Evolutionary conservation across 2,888 invertebrate genomes (phyloP).

Genomic region (Eledona agricola): DNA sequence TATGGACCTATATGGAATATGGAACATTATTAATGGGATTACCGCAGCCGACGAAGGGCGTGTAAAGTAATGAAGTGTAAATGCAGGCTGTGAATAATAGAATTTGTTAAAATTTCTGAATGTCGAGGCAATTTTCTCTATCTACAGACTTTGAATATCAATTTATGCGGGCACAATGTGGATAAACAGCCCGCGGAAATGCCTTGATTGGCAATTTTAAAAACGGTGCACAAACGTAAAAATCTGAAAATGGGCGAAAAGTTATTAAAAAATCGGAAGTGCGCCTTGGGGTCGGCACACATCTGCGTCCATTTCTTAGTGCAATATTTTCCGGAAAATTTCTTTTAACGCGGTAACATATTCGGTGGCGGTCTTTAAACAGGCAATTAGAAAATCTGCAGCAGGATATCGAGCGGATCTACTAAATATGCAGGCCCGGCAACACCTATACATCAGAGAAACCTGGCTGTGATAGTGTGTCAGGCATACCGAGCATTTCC

Average conservation of each 20-base stretch:
- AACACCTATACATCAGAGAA: constrained; percentile 59
- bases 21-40: constrained; percentile 11
- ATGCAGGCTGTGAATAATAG: constrained; percentile 13
- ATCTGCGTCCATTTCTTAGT: too few relatives aligned
- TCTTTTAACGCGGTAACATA: too few relatives aligned
- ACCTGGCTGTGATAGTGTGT: constrained; percentile 51
- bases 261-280: background rate
- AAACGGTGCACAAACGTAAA: background rate
- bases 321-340: too few relatives aligned
- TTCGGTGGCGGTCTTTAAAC: constrained; percentile 37
- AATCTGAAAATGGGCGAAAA: background rate
- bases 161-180: constrained; percentile 8
- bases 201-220: constrained; percentile 8
- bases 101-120: constrained; percentile 13
- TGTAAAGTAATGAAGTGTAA: constrained; percentile 14
- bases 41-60: constrained; percentile 3
- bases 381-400: constrained; percentile 49
- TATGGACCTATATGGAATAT: too few relatives aligned
- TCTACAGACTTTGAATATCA: constrained; percentile 8
- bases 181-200: constrained; percentile 9
- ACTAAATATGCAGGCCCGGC: constrained; percentile 59
- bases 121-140: constrained; percentile 6
- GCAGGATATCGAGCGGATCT: constrained; percentile 48
- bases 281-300: too few relatives aligned
- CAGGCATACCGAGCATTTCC: constrained; percentile 51